Evolutionary conservation across 92 coral and sea anemone species (phyloP).

Genomic region (Desmophyllum pertusum): DNA sequence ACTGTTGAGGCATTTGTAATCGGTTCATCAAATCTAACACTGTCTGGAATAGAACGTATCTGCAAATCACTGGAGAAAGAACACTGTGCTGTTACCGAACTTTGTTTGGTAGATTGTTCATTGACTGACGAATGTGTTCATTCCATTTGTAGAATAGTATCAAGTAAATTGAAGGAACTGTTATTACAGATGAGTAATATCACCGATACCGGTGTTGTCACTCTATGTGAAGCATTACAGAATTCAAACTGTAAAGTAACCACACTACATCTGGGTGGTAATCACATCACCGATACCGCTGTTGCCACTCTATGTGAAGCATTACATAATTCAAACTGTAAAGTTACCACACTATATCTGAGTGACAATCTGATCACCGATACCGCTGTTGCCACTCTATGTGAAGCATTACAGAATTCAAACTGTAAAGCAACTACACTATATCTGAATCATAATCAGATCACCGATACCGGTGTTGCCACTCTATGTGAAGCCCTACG

Average conservation of each 20-base stretch:
- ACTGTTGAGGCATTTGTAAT: not conserved
- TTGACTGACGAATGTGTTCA: not conserved
- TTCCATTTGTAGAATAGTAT: not conserved
- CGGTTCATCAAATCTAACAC: conserved; percentile 3
- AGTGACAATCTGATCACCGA: no score
- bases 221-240: no score
- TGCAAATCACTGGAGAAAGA: conserved; percentile 30
- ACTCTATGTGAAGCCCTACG: not conserved
- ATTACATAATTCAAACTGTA: not conserved
- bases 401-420: no score
- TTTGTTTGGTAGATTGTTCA: not conserved
- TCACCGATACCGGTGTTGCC: conserved; percentile 8
- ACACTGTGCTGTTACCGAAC: conserved; percentile 16
- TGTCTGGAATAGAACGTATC: conserved; percentile 28
- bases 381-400: no score
- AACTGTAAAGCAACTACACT: no score
- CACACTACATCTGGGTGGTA: no score
- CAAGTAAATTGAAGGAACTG: not conserved
- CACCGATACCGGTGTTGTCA: no score
- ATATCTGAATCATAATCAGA: not conserved
- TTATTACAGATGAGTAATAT: no score
- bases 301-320: not conserved
- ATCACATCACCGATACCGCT: not conserved
- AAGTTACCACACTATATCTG: conserved; percentile 8
- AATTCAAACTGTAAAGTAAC: no score